Conservation (phyloP, 2,888 invertebrate genomes). For the Cataglyphis rosenhaueri region DNA sequence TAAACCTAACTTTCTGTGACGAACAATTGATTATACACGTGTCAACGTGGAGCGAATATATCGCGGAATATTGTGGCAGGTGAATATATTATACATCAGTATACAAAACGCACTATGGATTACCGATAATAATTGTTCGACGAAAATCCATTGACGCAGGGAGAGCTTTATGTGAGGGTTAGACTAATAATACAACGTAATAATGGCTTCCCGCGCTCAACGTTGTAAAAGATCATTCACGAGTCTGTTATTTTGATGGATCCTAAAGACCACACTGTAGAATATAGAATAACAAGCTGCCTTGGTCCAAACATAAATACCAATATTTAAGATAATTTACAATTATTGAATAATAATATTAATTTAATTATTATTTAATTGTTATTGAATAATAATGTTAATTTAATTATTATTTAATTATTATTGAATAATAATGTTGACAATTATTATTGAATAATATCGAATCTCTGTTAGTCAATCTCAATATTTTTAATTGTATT, state of each 20-base stretch:
- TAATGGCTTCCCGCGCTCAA: not conserved
- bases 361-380: too few species aligned
- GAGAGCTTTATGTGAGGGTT: slow-evolving; percentile 46
- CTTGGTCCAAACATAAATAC: not conserved
- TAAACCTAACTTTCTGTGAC: slow-evolving; percentile 26
- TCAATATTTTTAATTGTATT: not conserved
- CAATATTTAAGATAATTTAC: not conserved
- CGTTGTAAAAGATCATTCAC: slow-evolving; percentile 39
- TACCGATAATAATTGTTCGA: slow-evolving; percentile 51
- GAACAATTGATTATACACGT: slow-evolving; percentile 40
- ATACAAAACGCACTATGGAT: slow-evolving; percentile 47
- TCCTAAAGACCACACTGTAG: not conserved
- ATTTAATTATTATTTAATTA: too few species aligned
- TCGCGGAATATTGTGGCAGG: slow-evolving; percentile 27
- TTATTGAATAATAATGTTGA: too few species aligned
- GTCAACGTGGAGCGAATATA: slow-evolving; percentile 38
- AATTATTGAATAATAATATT: not conserved
- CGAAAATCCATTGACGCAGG: slow-evolving; percentile 43
- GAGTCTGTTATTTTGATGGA: slow-evolving; percentile 15
- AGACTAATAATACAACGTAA: slow-evolving; percentile 40
- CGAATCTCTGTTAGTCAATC: not conserved
- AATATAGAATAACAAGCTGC: not conserved
- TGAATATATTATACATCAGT: slow-evolving; percentile 45
- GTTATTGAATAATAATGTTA: too few species aligned
- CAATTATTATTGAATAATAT: slow-evolving; percentile 5